Conservation (phyloP, 2,113 vertebrate genomes). For the Procavia capensis region DNA sequence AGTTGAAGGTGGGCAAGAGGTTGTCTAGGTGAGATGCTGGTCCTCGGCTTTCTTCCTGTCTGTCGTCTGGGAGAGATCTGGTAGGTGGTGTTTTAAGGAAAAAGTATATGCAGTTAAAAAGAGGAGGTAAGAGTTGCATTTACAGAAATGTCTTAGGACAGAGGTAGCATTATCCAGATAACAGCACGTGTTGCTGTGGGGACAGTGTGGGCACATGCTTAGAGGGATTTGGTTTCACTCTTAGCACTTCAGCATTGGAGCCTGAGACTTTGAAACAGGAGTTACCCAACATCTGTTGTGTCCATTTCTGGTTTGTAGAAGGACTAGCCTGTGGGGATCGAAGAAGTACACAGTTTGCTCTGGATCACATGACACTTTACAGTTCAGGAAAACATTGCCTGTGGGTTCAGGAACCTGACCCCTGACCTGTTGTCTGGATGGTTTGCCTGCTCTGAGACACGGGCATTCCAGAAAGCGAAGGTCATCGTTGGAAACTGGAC, state of each 20-base stretch:
- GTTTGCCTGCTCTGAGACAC: conserved; percentile 47
- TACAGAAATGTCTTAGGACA: not conserved
- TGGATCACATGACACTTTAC: not conserved
- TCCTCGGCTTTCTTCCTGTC: not conserved
- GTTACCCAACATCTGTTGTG: not conserved
- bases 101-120: not conserved
- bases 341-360: not conserved
- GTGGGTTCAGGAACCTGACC: conserved; percentile 63
- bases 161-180: not conserved
- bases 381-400: conserved; percentile 61
- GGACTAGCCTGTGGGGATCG: not conserved
- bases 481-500: conserved; percentile 75
- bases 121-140: not conserved
- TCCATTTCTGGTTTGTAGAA: not conserved
- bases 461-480: conserved; percentile 81
- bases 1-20: not conserved
- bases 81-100: not conserved
- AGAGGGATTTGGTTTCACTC: not conserved
- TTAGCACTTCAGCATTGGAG: not conserved
- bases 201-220: not conserved
- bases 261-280: not conserved
- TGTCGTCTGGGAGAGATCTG: not conserved
- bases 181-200: not conserved
- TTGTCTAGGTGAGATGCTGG: not conserved
- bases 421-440: conserved; percentile 78